phyloP scores from a whole-genome alignment of 2,113 vertebrate genomes.

The Hystrix brachyura region DNA sequence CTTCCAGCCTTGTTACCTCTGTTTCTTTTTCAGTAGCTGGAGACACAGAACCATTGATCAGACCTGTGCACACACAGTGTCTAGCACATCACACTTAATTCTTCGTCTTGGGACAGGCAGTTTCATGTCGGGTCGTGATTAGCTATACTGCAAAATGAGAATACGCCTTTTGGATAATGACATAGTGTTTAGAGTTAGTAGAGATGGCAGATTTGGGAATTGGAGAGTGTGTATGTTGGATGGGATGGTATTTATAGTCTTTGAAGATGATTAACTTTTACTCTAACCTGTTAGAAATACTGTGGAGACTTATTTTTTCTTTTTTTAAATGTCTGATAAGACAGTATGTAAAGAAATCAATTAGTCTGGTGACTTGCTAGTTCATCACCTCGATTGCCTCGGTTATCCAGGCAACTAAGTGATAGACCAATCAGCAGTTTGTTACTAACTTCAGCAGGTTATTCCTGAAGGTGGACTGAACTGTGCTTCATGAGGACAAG shows the following conservation, averaged over 20 bases:
- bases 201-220: background rate
- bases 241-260: background rate
- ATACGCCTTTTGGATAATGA: background rate
- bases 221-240: background rate
- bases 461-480: conserved; percentile 14
- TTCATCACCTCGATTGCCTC: background rate
- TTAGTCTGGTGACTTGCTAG: background rate
- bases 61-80: background rate
- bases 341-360: background rate
- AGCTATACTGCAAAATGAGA: background rate
- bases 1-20: background rate
- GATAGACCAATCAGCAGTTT: background rate
- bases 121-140: background rate
- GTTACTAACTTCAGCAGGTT: background rate
- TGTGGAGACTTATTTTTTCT: background rate
- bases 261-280: conserved; percentile 20
- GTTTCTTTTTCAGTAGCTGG: conserved; percentile 17
- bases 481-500: background rate
- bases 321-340: background rate
- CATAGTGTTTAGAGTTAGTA: background rate
- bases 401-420: background rate
- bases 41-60: background rate
- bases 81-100: background rate
- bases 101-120: background rate
- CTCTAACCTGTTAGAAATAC: conserved; percentile 20